Base-by-base conservation (phyloP, 1,140 invertebrate species). In the Stegodyphus dumicola region DNA sequence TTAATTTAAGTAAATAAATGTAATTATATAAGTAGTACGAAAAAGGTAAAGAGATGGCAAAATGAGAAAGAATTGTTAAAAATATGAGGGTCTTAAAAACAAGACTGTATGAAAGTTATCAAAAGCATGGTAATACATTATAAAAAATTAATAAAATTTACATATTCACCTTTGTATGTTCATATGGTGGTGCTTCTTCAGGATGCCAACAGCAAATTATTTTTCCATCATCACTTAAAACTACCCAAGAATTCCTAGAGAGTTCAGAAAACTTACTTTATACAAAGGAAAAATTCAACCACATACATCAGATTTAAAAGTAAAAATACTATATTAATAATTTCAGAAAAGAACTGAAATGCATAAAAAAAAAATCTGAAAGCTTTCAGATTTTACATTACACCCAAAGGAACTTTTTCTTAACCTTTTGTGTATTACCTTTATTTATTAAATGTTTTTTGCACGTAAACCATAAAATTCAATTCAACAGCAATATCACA, bases 121-220 rank as follows among this genome's bases (percentile, higher is more conserved):
- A 65, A 51, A 48, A 51, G 66, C 18, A 53, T 11, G 53, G 69
- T 13, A 76, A 67, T 56, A 51, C 65, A 69, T 73, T 17, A 54
- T 54, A 52, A 75, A 77, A 71, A 66, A 6, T 6, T 33, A 33
- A 33, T 33, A 33, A 33, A 13, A 60, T 54, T 48, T 1, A 64
- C 3, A 48, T 65, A 51, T 70, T 85, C 76, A 89, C 89, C 89
- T 92, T 93, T 9, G 95, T 94, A 88, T 90, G 93, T 90, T 97
- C 95, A 89, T 98, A 98, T 0, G 96, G 96, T 91, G 96, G 95
- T 66, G 93, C 90, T 89, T 92, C 89, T 88, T 96, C 94, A 60
- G 95, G 95, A 91, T 98, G 97, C 94, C 96, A 96, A 87, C 95
- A 96, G 65, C 97, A 93, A 86, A 96, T 93, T 75, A 94, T 95